Percentiles rank a stretch among this genome's conserved stretches.
These are phyloP conservation scores for Phytoseiulus persimilis DNA, from an alignment of 2,888 invertebrate species.

Conservation along the genomic window DNA sequence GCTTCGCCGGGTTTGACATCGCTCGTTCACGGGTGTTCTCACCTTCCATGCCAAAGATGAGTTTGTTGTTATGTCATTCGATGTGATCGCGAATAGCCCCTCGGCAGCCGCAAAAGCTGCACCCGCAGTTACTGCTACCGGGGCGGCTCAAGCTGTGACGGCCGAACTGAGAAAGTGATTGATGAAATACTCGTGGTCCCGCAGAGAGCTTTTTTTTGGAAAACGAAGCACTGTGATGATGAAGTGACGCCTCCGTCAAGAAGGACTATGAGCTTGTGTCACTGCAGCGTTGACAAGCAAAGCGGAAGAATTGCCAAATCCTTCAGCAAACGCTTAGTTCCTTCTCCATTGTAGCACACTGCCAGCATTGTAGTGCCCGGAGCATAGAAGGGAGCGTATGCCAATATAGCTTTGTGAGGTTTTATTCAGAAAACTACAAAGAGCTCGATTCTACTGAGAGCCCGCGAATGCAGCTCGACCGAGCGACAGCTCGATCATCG, in stretches of 20 bases:
- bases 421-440: no score
- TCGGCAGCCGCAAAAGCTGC: background rate
- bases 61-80: background rate
- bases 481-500: no score
- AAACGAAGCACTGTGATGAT: background rate
- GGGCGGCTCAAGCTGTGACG: background rate
- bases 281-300: background rate
- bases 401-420: no score
- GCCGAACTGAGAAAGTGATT: background rate
- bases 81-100: background rate
- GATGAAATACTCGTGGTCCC: background rate
- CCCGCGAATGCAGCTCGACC: no score
- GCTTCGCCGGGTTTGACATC: background rate
- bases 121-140: no score
- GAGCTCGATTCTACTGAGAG: no score
- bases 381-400: no score
- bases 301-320: background rate
- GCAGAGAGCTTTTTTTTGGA: background rate
- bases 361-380: no score
- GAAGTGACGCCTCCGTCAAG: background rate
- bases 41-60: background rate
- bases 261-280: background rate
- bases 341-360: no score
- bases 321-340: background rate
- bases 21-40: background rate